These are phyloP conservation scores for Cathartes aura DNA, from an alignment of 2,113 vertebrate species.

Conservation along the genomic window DNA sequence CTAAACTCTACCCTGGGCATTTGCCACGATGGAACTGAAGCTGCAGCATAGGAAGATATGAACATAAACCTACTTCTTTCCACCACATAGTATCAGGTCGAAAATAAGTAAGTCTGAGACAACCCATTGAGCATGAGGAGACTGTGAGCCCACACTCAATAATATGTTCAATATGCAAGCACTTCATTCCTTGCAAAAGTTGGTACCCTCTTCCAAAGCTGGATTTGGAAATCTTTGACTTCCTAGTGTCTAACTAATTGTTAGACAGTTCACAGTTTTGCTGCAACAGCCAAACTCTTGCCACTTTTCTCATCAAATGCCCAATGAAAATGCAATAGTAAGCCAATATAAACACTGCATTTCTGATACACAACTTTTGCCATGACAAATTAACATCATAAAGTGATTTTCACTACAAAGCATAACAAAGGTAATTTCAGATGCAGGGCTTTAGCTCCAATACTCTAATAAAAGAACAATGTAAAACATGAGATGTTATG, in stretches of 20 bases:
- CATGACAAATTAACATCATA: background rate
- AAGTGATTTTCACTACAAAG: background rate
- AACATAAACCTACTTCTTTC: background rate
- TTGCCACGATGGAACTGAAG: background rate
- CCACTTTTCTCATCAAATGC: background rate
- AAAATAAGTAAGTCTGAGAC: background rate
- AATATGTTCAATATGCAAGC: background rate
- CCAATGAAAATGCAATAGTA: background rate
- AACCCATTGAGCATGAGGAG: background rate
- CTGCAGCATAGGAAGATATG: background rate
- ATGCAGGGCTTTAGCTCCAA: background rate
- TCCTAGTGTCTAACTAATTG: background rate
- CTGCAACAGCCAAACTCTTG: background rate
- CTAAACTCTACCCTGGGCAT: background rate
- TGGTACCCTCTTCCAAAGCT: background rate
- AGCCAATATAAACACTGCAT: background rate
- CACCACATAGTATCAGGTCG: background rate
- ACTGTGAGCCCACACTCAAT: background rate
- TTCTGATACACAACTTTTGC: background rate
- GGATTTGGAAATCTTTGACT: background rate
- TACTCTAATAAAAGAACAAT: background rate
- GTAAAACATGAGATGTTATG: background rate
- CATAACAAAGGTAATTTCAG: background rate
- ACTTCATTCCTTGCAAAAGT: background rate
- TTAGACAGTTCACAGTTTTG: background rate